Evolutionary conservation across 2,888 invertebrate species (phyloP), one percentile per base, ranked within the genome.

Genomic region (Auanema freiburgensis): DNA sequence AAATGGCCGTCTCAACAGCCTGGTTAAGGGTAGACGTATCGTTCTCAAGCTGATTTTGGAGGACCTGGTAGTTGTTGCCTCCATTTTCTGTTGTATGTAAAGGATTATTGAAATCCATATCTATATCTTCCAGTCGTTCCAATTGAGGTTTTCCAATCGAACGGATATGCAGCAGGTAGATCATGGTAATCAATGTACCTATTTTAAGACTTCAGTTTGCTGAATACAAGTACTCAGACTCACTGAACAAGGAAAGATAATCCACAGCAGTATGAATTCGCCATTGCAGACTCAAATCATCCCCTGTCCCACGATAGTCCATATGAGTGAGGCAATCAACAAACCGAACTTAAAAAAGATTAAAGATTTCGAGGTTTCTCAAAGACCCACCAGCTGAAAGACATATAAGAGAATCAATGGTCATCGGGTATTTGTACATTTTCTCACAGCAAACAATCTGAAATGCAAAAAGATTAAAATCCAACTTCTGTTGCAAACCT

Each of bases 291-390:
- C 49, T 50, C 55, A 61, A 33, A 11, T 25, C 21, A n/a, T 61
- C 61, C 1, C 61, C 61, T 2, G 61, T 61, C 12, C 53, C 51
- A 23, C 61, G 24, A 49, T 61, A 62, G 51, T 62, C 62, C 41
- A 62, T 23, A 18, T 56, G 56, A 16, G 50, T 57, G n/a, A 62
- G 43, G 14, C 40, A 51, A 2, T 50, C 24, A 23, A 57, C 51
- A 40, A 62, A 62, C 44, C 62, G 50, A n/a, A 42, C 62, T 62
- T 23, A 42, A 57, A 42, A 14, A 21, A 24, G 25, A 42, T 23
- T 12, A 43, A 51, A 21, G 18, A 40, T 21, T 50, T 6, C n/a
- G 33, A 14, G 21, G 57, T 21, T 43, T 25, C 3, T 5, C n/a
- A 12, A 23, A 12, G 16, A 59, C 59, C 16, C 12, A 51, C 52